These are phyloP conservation scores for Tetragnatha versicolor DNA, from an alignment of 1,140 invertebrate genomes.

Conservation along the genomic window DNA sequence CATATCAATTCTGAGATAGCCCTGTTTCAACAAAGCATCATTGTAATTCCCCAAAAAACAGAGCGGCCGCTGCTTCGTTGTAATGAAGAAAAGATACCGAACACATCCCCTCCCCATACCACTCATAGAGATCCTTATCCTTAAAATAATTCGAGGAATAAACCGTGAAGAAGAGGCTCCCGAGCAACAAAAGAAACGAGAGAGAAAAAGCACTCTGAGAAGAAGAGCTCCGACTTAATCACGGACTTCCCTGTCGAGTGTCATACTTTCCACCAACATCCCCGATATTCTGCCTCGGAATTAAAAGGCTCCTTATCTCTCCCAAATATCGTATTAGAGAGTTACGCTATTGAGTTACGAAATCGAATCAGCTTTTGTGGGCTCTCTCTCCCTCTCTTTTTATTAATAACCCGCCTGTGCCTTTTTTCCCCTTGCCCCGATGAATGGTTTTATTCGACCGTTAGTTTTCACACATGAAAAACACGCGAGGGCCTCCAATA, in stretches of 20 bases:
- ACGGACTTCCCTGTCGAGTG: background rate
- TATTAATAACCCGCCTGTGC: constrained; percentile 43
- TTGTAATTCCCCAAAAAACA: too few species aligned
- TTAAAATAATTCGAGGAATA: too few species aligned
- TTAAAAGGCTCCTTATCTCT: constrained; percentile 44
- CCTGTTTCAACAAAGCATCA: too few species aligned
- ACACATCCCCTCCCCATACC: too few species aligned
- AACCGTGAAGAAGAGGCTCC: too few species aligned
- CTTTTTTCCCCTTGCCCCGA: constrained; percentile 4
- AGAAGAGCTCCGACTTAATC: constrained; percentile 7
- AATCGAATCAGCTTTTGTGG: constrained; percentile 50
- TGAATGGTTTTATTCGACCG: constrained; percentile 45
- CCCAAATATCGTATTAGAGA: constrained; percentile 50
- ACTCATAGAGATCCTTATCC: too few species aligned
- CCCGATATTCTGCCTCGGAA: constrained; percentile 12
- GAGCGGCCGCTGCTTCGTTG: too few species aligned
- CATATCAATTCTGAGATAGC: too few species aligned
- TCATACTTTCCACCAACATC: constrained; percentile 9
- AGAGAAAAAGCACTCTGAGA: too few species aligned
- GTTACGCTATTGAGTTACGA: constrained; percentile 50
- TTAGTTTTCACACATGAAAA: constrained; percentile 50
- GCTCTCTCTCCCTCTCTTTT: constrained; percentile 8
- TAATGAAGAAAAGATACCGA: too few species aligned
- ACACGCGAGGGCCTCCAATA: constrained; percentile 45
- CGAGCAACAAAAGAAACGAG: too few species aligned